Evolutionary conservation across 92 coral and sea anemone species (phyloP).

Genomic region (Heliopora coerulea): DNA sequence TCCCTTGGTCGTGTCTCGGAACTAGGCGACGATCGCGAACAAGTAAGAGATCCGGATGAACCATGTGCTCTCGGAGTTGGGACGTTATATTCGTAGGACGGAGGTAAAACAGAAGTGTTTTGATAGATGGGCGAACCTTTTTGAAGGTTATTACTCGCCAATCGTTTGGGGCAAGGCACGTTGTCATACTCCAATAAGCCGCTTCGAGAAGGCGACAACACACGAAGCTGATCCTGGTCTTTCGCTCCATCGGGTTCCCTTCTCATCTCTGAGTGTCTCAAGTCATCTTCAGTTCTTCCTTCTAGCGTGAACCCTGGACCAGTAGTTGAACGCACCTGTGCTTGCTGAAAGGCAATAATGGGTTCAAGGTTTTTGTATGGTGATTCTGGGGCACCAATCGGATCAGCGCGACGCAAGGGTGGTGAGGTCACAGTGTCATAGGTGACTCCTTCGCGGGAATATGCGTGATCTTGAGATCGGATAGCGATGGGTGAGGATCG

Average conservation of each 20-base stretch:
- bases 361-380: conserved; percentile 31
- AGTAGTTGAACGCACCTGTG: background rate
- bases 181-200: conserved; percentile 21
- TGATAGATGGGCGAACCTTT: conserved; percentile 15
- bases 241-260: conserved; percentile 42
- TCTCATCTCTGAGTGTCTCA: conserved; percentile 15
- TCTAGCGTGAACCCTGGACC: no score
- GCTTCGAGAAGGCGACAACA: background rate
- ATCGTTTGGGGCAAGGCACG: conserved; percentile 12
- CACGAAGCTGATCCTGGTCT: background rate
- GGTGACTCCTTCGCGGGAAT: conserved; percentile 34
- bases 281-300: conserved; percentile 20
- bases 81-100: conserved; percentile 27
- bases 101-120: conserved; percentile 24
- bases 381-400: conserved; percentile 33
- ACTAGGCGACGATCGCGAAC: background rate
- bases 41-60: background rate
- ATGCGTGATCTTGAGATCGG: conserved; percentile 16
- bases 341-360: background rate
- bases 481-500: conserved; percentile 32
- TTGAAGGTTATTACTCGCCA: background rate
- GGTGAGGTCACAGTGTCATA: conserved; percentile 38
- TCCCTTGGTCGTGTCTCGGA: background rate
- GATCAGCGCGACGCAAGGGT: conserved; percentile 29
- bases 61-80: conserved; percentile 9